phyloP scores from a whole-genome alignment of 2,113 vertebrate genomes.

The Rhabdornis inornatus region DNA sequence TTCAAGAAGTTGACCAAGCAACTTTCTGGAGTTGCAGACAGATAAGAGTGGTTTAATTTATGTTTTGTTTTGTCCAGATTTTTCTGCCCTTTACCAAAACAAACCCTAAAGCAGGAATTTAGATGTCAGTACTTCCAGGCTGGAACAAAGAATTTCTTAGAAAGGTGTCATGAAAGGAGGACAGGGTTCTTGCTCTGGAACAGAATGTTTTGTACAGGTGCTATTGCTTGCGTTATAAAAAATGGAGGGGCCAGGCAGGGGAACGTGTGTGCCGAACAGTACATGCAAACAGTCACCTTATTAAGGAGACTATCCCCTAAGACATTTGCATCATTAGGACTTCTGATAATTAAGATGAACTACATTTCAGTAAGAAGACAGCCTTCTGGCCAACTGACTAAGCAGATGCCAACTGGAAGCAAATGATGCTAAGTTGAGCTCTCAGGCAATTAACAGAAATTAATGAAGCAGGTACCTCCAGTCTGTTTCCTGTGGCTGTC shows the following conservation, averaged over 20 bases:
- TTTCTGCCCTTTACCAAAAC: not conserved
- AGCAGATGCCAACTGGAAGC: slow-evolving; percentile 38
- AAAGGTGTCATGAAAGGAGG: not conserved
- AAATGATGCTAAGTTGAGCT: not conserved
- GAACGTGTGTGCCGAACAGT: not conserved
- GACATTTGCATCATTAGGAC: not conserved
- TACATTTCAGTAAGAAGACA: slow-evolving; percentile 3
- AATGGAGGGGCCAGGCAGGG: not conserved
- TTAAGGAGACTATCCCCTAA: not conserved
- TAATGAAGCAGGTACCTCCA: slow-evolving; percentile 36
- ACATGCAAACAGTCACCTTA: not conserved
- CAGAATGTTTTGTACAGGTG: not conserved
- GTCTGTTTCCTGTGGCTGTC: not conserved
- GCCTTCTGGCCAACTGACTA: slow-evolving; percentile 34
- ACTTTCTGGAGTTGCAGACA: not conserved
- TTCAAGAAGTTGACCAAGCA: not conserved
- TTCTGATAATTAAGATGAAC: slow-evolving; percentile 19
- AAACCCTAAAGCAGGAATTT: not conserved
- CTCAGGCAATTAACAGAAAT: slow-evolving; percentile 34
- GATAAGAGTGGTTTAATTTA: not conserved
- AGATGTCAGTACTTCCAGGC: not conserved
- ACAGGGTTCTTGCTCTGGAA: not conserved
- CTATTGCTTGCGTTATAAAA: not conserved
- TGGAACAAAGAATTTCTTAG: not conserved
- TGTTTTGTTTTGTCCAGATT: not conserved